These are phyloP conservation scores for Cryptocephalus primarius DNA, from an alignment of 2,888 invertebrate genomes.

Conservation along the genomic window DNA sequence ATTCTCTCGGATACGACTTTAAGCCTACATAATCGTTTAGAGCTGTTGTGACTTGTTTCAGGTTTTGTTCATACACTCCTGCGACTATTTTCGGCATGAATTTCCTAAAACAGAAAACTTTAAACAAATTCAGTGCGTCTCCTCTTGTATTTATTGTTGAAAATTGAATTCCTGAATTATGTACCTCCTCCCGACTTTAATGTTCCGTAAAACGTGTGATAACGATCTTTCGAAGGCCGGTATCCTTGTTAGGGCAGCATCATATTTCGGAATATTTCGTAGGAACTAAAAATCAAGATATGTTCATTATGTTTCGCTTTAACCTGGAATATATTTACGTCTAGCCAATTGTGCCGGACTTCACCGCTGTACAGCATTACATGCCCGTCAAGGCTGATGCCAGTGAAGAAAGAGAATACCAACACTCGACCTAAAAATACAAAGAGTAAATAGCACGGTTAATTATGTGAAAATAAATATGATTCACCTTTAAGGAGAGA, in stretches of 20 bases:
- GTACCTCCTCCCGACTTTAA: conserved; percentile 73
- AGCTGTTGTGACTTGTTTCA: conserved; percentile 74
- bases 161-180: conserved; percentile 8
- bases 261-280: conserved; percentile 68
- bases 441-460: not conserved
- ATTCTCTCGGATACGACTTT: conserved; percentile 55
- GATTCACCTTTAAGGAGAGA: conserved; percentile 48
- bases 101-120: conserved; percentile 49
- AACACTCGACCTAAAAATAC: conserved; percentile 56
- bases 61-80: conserved; percentile 71
- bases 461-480: not conserved
- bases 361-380: conserved; percentile 86
- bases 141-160: not conserved
- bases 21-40: conserved; percentile 63
- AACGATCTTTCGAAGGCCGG: conserved; percentile 77
- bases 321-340: conserved; percentile 47
- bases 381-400: conserved; percentile 82
- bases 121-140: not conserved
- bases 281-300: conserved; percentile 47
- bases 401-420: conserved; percentile 86
- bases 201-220: conserved; percentile 71
- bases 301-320: not conserved
- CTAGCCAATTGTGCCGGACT: conserved; percentile 87
- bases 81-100: conserved; percentile 88
- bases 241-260: conserved; percentile 59